These are phyloP conservation scores for Sus cebifrons DNA, from an alignment of 2,797 vertebrate genomes.

Conservation along the genomic window DNA sequence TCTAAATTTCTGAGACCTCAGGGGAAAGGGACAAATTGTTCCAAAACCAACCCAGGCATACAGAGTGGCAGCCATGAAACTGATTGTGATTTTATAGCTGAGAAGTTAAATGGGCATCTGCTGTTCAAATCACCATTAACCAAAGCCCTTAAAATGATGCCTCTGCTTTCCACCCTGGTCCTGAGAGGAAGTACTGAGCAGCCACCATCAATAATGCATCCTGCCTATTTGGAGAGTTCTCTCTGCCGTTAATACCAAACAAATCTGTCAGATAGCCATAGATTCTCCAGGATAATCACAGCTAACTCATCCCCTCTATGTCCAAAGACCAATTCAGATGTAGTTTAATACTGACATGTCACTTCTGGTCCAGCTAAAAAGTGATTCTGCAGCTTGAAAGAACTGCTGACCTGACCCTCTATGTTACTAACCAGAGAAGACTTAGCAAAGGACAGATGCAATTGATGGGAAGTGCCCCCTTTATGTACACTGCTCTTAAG, in stretches of 20 bases:
- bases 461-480: background rate
- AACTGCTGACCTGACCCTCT: background rate
- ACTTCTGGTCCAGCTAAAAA: background rate
- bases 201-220: background rate
- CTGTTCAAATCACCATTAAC: background rate
- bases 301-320: background rate
- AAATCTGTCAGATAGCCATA: background rate
- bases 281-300: background rate
- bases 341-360: background rate
- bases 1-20: background rate
- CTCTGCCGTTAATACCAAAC: background rate
- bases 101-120: background rate
- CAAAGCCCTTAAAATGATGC: background rate
- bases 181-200: background rate
- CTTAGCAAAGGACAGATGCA: background rate
- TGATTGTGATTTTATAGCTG: background rate
- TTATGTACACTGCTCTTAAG: background rate
- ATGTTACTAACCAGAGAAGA: background rate
- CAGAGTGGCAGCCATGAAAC: background rate
- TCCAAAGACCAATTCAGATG: background rate
- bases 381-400: background rate
- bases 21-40: background rate
- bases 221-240: background rate
- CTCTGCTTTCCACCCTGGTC: background rate
- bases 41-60: background rate